These are phyloP conservation scores for Leptobrachium ailaonicum DNA, from an alignment of 2,113 vertebrate genomes.

Conservation along the genomic window DNA sequence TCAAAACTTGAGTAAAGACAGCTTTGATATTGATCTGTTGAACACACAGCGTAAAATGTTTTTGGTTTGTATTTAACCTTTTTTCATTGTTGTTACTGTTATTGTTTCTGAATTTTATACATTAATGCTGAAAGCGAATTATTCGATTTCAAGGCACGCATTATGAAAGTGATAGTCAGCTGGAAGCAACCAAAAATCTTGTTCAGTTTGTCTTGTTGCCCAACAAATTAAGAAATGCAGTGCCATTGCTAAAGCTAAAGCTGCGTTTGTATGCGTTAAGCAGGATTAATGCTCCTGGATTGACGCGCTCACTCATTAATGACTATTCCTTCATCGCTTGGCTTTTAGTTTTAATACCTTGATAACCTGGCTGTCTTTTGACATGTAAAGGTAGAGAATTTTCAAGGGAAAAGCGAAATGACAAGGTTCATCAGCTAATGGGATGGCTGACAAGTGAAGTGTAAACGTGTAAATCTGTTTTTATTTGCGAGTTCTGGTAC, in stretches of 20 bases:
- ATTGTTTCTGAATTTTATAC: too few species aligned
- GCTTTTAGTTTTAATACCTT: constrained; percentile 45
- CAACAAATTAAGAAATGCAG: constrained; percentile 18
- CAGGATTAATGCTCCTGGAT: constrained; percentile 25
- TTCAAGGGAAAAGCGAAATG: constrained; percentile 41
- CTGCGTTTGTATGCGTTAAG: constrained; percentile 8
- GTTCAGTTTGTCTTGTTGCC: background rate
- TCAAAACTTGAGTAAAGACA: too few species aligned
- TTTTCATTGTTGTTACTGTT: too few species aligned
- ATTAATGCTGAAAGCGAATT: too few species aligned
- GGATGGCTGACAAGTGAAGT: constrained; percentile 46
- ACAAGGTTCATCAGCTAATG: constrained; percentile 49
- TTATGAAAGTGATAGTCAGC: constrained; percentile 16
- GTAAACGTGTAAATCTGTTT: constrained; percentile 50
- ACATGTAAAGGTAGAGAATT: constrained; percentile 40
- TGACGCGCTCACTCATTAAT: constrained; percentile 49
- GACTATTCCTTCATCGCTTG: constrained; percentile 41
- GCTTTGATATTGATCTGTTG: too few species aligned
- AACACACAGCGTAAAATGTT: too few species aligned
- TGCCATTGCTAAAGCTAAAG: constrained; percentile 26
- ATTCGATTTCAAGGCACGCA: too few species aligned
- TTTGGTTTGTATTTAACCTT: too few species aligned
- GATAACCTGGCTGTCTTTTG: constrained; percentile 46
- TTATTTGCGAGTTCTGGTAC: constrained; percentile 39
- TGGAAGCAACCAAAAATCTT: constrained; percentile 11